Conservation (phyloP, 2,797 vertebrate species). For the Spizella passerina region DNA sequence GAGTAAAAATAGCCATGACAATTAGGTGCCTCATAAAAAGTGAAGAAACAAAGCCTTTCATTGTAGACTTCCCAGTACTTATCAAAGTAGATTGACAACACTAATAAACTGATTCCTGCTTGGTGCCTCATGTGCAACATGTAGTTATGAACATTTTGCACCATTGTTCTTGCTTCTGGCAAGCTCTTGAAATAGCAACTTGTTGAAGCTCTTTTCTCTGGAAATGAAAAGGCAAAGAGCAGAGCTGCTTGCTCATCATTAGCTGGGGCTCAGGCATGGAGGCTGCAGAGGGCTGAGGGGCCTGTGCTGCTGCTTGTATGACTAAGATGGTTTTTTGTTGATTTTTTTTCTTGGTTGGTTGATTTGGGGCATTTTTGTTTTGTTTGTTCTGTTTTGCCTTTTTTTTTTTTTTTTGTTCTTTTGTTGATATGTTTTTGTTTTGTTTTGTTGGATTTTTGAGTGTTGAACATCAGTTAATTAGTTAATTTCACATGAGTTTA, state of each 20-base stretch:
- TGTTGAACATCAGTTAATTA: neutral
- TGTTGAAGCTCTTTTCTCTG: neutral
- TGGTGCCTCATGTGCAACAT: neutral
- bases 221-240: neutral
- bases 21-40: neutral
- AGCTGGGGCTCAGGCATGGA: neutral
- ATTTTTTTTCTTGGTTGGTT: neutral
- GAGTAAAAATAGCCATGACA: neutral
- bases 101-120: neutral
- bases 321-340: rapidly evolving
- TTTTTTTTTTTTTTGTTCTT: neutral
- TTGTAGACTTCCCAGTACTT: neutral
- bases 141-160: neutral
- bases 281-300: neutral
- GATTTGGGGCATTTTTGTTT: neutral
- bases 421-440: neutral
- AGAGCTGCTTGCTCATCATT: rapidly evolving
- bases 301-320: neutral
- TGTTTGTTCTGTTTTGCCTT: rapidly evolving
- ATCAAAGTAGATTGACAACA: neutral
- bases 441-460: neutral
- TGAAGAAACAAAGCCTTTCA: neutral
- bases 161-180: neutral
- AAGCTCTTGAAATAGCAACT: neutral
- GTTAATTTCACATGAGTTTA: neutral